Conservation (phyloP, 2,888 invertebrate species). For the Drosophila kuntzei region DNA sequence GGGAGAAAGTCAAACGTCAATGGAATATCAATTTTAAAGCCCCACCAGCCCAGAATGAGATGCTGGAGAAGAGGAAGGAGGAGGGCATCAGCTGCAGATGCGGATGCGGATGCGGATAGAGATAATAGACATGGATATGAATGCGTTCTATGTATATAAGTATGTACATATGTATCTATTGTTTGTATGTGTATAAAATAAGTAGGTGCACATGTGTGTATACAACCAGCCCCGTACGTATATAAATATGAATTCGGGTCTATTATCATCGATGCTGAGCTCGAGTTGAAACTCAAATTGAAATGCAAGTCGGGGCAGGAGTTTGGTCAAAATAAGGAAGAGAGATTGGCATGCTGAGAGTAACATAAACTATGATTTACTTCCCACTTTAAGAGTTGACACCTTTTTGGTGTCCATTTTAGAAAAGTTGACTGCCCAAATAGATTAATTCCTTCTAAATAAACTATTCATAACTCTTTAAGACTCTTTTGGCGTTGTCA, state of each 20-base stretch:
- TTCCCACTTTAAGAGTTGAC: conserved; percentile 14
- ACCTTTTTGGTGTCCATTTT: background rate
- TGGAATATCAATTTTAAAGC: conserved; percentile 78
- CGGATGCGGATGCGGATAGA: conserved; percentile 50
- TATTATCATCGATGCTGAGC: conserved; percentile 55
- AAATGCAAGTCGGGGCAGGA: conserved; percentile 48
- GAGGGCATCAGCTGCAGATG: conserved; percentile 27
- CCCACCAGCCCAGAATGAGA: background rate
- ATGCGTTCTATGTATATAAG: conserved; percentile 20
- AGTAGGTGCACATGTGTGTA: conserved; percentile 8
- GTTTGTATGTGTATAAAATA: background rate
- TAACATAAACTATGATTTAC: conserved; percentile 20
- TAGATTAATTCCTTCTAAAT: conserved; percentile 1
- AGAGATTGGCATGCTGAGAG: background rate
- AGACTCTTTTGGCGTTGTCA: background rate
- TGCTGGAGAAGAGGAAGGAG: background rate
- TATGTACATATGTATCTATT: no score
- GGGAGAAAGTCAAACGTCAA: conserved; percentile 67
- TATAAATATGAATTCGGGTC: conserved; percentile 39
- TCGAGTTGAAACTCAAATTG: conserved; percentile 58
- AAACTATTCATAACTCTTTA: conserved; percentile 19
- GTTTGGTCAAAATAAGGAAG: background rate
- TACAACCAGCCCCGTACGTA: conserved; percentile 3
- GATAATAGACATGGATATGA: conserved; percentile 56
- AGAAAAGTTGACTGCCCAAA: conserved; percentile 2